phyloP scores from a whole-genome alignment of 2,113 vertebrate genomes.

The Neogobius melanostomus region DNA sequence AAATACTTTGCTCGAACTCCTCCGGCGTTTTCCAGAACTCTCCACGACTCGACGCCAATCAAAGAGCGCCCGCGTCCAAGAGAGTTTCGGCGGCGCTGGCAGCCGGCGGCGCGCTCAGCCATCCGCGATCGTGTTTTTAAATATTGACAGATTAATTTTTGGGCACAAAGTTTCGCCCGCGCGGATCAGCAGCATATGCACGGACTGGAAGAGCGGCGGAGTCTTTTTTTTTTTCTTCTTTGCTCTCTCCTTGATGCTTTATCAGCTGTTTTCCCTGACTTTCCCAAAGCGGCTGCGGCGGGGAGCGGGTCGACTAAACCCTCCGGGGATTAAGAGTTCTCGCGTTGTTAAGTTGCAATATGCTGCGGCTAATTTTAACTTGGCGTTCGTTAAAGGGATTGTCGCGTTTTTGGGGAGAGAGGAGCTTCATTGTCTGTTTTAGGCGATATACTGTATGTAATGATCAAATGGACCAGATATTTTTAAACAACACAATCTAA shows the following conservation, averaged over 20 bases:
- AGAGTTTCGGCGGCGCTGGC: slow-evolving; percentile 30
- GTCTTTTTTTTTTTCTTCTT: neutral
- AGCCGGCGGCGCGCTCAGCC: slow-evolving; percentile 36
- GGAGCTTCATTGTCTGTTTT: neutral
- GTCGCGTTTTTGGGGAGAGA: neutral
- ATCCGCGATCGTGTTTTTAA: slow-evolving; percentile 33
- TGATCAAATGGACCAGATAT: no score
- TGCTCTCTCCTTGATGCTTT: neutral
- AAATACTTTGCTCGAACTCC: neutral
- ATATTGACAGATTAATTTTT: slow-evolving; percentile 52
- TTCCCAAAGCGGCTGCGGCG: no score
- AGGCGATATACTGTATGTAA: neutral
- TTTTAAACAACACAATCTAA: no score
- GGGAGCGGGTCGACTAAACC: neutral
- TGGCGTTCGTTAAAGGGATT: neutral
- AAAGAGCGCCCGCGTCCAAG: slow-evolving; percentile 36
- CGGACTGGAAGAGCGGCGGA: slow-evolving; percentile 4
- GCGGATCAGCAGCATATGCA: slow-evolving; percentile 34
- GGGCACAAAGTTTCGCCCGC: slow-evolving; percentile 42
- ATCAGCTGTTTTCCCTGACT: no score
- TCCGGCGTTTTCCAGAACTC: slow-evolving; percentile 5
- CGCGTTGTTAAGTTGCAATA: slow-evolving; percentile 3
- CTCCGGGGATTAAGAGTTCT: slow-evolving; percentile 1
- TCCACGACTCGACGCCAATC: slow-evolving; percentile 21
- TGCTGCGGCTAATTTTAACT: neutral